These are phyloP conservation scores for Taeniopygia guttata DNA, from an alignment of 2,797 vertebrate genomes.

Conservation along the genomic window DNA sequence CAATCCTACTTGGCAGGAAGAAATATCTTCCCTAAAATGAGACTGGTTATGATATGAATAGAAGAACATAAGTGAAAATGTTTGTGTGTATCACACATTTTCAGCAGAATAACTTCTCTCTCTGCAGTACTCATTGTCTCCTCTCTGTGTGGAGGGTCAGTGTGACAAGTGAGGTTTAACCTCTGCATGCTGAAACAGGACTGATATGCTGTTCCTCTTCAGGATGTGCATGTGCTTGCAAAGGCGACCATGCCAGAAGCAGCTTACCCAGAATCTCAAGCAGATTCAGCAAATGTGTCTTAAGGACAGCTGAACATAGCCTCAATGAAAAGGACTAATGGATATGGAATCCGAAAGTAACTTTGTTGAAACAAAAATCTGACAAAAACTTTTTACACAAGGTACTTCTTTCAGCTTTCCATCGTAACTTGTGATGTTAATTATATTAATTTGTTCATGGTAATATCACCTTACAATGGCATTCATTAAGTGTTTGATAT, in stretches of 20 bases:
- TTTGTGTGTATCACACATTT: neutral
- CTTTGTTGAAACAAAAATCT: neutral
- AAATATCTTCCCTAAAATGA: neutral
- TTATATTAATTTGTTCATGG: neutral
- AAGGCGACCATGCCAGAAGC: neutral
- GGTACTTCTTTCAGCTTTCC: neutral
- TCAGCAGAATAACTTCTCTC: neutral
- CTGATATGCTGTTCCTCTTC: neutral
- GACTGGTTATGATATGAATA: neutral
- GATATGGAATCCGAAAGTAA: neutral
- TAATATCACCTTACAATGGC: neutral
- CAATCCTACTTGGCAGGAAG: neutral
- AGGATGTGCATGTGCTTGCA: fast-evolving
- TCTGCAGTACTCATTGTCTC: neutral
- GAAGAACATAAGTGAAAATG: neutral
- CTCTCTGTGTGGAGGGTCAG: neutral
- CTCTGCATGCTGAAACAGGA: neutral
- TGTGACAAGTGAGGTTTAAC: fast-evolving
- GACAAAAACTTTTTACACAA: neutral
- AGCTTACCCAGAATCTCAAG: neutral
- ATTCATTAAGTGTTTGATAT: neutral
- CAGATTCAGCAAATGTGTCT: neutral
- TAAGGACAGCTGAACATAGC: neutral
- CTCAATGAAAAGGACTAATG: neutral
- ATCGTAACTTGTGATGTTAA: neutral